Percentiles rank a stretch among this genome's conserved stretches.
Conservation (phyloP, 30 jellyfish, hydroid and myxozoan species). For the Hydractinia echinata region DNA sequence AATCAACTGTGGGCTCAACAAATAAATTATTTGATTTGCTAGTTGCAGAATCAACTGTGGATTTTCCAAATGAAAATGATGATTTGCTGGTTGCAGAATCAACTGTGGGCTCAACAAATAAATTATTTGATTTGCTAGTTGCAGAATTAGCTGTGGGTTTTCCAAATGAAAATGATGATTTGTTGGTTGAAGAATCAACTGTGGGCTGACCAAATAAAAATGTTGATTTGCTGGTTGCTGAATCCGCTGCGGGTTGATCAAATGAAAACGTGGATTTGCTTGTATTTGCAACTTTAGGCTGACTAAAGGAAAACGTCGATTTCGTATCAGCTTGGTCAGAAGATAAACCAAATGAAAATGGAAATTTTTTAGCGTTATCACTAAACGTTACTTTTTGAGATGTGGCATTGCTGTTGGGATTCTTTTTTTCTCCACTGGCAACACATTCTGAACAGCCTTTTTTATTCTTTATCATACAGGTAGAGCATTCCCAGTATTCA, state of each 20-base stretch:
- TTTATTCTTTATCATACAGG: constrained; percentile 41
- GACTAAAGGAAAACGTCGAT: background rate
- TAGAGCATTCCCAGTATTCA: constrained; percentile 48
- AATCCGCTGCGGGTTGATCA: background rate
- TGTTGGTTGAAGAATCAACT: background rate
- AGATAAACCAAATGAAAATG: no score
- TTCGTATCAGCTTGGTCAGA: no score
- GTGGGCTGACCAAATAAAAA: background rate
- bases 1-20: background rate
- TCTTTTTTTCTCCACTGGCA: constrained; percentile 35
- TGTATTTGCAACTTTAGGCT: background rate
- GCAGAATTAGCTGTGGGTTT: background rate
- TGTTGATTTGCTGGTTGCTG: background rate
- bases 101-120: background rate
- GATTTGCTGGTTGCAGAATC: background rate
- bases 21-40: background rate
- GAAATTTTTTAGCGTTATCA: no score
- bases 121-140: background rate
- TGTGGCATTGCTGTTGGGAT: constrained; percentile 12
- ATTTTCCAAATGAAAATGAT: background rate
- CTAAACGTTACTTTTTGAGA: no score
- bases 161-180: background rate
- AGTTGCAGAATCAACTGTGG: background rate
- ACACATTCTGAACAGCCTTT: constrained; percentile 14
- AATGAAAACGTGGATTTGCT: background rate